Evolutionary conservation across 2,113 vertebrate genomes (phyloP).

Genomic region (Pseudorhombus dupliciocellatus): DNA sequence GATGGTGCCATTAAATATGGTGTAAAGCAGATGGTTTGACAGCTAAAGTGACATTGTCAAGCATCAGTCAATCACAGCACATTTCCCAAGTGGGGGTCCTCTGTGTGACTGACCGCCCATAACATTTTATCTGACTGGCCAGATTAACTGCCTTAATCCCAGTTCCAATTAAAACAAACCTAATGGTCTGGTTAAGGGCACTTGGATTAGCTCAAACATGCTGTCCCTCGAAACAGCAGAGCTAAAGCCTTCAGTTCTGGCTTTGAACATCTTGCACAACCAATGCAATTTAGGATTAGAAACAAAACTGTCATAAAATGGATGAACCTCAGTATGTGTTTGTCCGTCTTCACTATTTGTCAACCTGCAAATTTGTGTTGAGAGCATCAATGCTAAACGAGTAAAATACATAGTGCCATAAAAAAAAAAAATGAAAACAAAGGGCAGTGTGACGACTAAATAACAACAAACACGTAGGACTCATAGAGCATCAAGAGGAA

Average conservation of each 20-base stretch:
- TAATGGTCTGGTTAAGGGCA: constrained; percentile 62
- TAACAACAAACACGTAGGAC: constrained; percentile 65
- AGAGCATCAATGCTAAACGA: not conserved
- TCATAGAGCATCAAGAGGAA: constrained; percentile 72
- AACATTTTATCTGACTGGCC: constrained; percentile 69
- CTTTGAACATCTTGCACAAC: not conserved
- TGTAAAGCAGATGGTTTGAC: constrained; percentile 10
- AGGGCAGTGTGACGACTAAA: constrained; percentile 36
- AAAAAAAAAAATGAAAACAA: constrained; percentile 8
- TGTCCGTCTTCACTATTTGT: not conserved
- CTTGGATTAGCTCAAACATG: constrained; percentile 63
- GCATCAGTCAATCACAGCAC: constrained; percentile 30
- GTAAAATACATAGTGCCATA: not conserved
- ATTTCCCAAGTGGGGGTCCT: constrained; percentile 64
- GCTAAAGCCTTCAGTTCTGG: not conserved
- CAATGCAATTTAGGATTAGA: not conserved
- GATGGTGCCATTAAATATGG: constrained; percentile 14
- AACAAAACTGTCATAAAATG: not conserved
- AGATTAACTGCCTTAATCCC: constrained; percentile 68
- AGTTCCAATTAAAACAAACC: constrained; percentile 69
- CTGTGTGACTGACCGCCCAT: constrained; percentile 58
- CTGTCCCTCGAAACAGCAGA: constrained; percentile 50
- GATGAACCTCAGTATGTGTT: not conserved
- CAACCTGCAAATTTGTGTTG: not conserved
- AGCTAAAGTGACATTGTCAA: constrained; percentile 35